Percentiles rank a stretch among this genome's conserved stretches.
Evolutionary conservation across 2,888 invertebrate species (phyloP).

Genomic region (Ophion costatus): DNA sequence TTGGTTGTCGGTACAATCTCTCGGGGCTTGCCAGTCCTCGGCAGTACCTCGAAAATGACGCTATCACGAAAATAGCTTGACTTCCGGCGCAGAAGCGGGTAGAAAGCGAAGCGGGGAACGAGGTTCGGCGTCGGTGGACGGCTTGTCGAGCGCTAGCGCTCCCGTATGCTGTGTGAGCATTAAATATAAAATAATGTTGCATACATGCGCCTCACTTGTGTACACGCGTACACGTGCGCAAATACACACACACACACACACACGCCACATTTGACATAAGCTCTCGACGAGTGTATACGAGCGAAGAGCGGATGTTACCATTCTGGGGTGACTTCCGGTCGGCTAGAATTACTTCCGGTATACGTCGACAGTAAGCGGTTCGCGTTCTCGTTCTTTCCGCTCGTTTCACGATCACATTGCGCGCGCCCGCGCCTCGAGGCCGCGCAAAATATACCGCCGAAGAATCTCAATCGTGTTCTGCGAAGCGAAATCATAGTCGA

Average conservation of each 20-base stretch:
- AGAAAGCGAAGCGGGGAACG: conserved; percentile 47
- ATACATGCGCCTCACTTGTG: neutral
- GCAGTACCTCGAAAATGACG: conserved; percentile 50
- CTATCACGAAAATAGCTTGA: conserved; percentile 65
- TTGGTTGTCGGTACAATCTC: conserved; percentile 34
- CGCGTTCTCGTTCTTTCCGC: conserved; percentile 49
- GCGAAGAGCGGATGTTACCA: conserved; percentile 69
- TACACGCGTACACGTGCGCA: neutral
- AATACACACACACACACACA: neutral
- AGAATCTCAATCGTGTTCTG: conserved; percentile 33
- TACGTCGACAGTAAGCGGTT: conserved; percentile 47
- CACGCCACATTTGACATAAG: conserved; percentile 20
- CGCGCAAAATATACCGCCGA: conserved; percentile 21
- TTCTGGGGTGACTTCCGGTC: conserved; percentile 71
- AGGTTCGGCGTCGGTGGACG: conserved; percentile 55
- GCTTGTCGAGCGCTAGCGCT: conserved; percentile 46
- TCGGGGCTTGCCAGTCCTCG: conserved; percentile 26
- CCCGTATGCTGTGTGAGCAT: conserved; percentile 29
- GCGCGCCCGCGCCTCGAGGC: conserved; percentile 24
- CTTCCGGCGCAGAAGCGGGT: conserved; percentile 64
- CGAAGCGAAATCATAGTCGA: conserved; percentile 21
- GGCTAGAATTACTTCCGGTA: conserved; percentile 70
- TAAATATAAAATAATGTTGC: conserved; percentile 32
- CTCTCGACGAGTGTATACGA: conserved; percentile 44
- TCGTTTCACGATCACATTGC: conserved; percentile 41